These are phyloP conservation scores for Diplosoma virens DNA, from an alignment of 23 tunicate species.

Conservation along the genomic window DNA sequence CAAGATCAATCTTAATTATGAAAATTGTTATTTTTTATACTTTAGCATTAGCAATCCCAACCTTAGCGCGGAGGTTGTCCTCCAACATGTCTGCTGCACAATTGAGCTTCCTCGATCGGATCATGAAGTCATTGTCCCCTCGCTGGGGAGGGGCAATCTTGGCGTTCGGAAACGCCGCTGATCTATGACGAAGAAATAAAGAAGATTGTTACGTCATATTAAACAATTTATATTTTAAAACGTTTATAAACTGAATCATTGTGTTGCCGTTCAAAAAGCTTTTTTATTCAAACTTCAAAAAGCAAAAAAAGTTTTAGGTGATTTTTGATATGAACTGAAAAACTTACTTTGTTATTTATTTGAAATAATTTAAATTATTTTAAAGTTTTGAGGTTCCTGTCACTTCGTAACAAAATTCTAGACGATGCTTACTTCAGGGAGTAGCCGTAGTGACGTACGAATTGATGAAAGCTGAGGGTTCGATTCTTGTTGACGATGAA, in stretches of 20 bases:
- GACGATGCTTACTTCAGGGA: slow-evolving; percentile 68
- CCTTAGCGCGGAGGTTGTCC: slow-evolving; percentile 87
- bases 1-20: neutral
- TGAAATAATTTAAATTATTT: no score
- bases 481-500: slow-evolving; percentile 90
- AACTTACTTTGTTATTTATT: no score
- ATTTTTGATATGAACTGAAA: no score
- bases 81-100: slow-evolving; percentile 93
- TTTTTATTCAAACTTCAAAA: no score
- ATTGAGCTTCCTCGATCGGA: slow-evolving; percentile 80
- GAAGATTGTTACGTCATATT: neutral
- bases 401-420: no score
- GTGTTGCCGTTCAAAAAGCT: no score
- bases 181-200: slow-evolving; percentile 20
- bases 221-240: neutral
- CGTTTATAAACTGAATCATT: neutral
- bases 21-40: neutral
- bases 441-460: slow-evolving; percentile 93
- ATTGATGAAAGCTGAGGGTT: slow-evolving; percentile 75
- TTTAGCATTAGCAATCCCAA: no score
- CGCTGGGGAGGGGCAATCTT: slow-evolving; percentile 93
- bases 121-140: slow-evolving; percentile 97
- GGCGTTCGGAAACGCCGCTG: slow-evolving; percentile 98
- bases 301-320: no score
- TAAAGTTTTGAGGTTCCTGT: no score